A percentile compares a stretch with the other conserved stretches of the same genome.
phyloP scores from a whole-genome alignment of 2,888 invertebrate genomes.

The Drosophila meridiana region DNA sequence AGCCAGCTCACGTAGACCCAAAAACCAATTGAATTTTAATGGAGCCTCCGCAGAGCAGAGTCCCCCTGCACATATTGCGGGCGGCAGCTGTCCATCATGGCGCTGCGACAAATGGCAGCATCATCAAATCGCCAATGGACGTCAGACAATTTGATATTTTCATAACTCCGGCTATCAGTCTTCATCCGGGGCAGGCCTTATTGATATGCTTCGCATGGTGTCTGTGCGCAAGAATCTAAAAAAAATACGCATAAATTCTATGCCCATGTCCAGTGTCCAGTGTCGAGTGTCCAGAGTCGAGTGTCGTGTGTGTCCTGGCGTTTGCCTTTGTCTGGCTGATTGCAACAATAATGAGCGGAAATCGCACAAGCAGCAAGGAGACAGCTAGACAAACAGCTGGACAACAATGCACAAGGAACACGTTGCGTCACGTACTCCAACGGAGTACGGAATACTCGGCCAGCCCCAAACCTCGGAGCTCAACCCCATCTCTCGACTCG shows the following conservation, averaged over 20 bases:
- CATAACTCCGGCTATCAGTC: slow-evolving; percentile 35
- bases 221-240: slow-evolving; percentile 55
- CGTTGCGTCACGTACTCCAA: slow-evolving; percentile 48
- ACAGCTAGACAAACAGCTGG: slow-evolving; percentile 53
- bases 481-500: slow-evolving; percentile 2
- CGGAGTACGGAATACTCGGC: too few species aligned
- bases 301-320: neutral
- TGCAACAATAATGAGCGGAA: slow-evolving; percentile 77
- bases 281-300: neutral
- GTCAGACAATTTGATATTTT: slow-evolving; percentile 64
- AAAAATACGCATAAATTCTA: slow-evolving; percentile 48
- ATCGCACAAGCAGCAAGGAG: slow-evolving; percentile 60
- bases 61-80: neutral
- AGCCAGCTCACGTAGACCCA: slow-evolving; percentile 64
- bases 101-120: slow-evolving; percentile 71
- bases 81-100: slow-evolving; percentile 57
- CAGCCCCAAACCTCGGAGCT: neutral
- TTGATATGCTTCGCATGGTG: slow-evolving; percentile 65
- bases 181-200: slow-evolving; percentile 27
- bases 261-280: slow-evolving; percentile 25
- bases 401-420: slow-evolving; percentile 60
- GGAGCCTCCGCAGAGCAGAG: slow-evolving; percentile 25
- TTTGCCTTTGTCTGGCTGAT: slow-evolving; percentile 64
- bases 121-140: slow-evolving; percentile 73
- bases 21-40: slow-evolving; percentile 80